Conservation (phyloP, 2,888 invertebrate species). For the Fragum sueziense region DNA sequence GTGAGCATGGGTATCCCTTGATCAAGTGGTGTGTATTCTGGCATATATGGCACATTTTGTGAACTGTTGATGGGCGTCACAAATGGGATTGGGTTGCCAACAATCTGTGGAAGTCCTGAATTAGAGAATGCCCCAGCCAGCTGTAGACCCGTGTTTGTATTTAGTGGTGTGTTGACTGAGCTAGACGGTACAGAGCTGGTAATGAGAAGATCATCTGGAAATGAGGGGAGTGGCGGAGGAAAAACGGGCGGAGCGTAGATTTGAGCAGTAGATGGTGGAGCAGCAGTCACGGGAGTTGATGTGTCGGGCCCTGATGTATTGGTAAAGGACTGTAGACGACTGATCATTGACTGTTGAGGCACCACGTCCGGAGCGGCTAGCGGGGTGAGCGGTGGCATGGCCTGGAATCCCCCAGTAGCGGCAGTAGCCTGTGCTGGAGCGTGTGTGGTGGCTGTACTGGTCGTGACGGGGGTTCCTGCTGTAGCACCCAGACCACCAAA, state of each 20-base stretch:
- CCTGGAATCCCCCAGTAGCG: slow-evolving; percentile 34
- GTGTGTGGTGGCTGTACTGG: not conserved
- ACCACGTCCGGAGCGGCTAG: slow-evolving; percentile 12
- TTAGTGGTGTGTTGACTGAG: slow-evolving; percentile 2
- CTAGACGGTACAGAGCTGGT: slow-evolving; percentile 9
- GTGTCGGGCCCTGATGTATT: slow-evolving; percentile 3
- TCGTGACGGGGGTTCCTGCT: not conserved
- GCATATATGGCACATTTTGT: slow-evolving; percentile 46
- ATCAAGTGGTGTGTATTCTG: slow-evolving; percentile 54
- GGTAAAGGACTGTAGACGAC: not conserved
- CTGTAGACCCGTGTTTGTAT: not conserved
- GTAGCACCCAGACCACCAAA: not conserved
- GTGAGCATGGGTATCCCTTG: slow-evolving; percentile 51
- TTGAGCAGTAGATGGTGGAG: slow-evolving; percentile 28
- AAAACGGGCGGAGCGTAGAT: slow-evolving; percentile 47
- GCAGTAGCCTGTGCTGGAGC: not conserved
- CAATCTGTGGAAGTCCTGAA: not conserved
- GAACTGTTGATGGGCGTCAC: slow-evolving; percentile 12
- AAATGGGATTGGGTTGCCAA: not conserved
- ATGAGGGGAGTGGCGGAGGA: slow-evolving; percentile 40
- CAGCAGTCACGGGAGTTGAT: not conserved
- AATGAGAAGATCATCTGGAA: slow-evolving; percentile 24
- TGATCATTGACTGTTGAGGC: slow-evolving; percentile 6
- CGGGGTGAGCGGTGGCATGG: slow-evolving; percentile 35
- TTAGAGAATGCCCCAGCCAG: slow-evolving; percentile 16